phyloP scores from a whole-genome alignment of 2,888 invertebrate species.

The Electrophaes corylata region DNA sequence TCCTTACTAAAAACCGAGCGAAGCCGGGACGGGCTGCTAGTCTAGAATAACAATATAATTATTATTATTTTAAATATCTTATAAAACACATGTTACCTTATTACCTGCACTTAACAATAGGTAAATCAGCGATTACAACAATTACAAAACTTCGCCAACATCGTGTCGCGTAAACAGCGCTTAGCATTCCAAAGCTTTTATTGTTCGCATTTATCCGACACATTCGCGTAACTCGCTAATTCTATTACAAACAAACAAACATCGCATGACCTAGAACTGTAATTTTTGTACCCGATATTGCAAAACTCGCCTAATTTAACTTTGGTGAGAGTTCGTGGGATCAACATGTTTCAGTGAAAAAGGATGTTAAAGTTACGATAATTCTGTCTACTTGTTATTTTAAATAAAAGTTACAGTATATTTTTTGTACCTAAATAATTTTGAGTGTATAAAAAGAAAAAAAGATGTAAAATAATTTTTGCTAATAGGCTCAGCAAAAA shows the following conservation, averaged over 20 bases:
- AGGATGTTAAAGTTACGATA: constrained; percentile 32
- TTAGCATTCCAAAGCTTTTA: constrained; percentile 27
- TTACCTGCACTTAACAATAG: no score
- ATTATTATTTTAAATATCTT: no score
- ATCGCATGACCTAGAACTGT: constrained; percentile 24
- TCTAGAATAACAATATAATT: no score
- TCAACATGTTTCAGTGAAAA: constrained; percentile 51
- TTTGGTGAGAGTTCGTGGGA: constrained; percentile 37
- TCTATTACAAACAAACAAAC: constrained; percentile 37
- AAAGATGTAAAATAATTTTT: no score
- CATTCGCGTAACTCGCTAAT: constrained; percentile 33
- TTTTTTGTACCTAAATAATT: no score
- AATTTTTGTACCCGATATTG: constrained; percentile 39
- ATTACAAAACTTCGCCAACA: background rate
- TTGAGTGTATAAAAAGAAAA: no score
- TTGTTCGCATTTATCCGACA: constrained; percentile 33
- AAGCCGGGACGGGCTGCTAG: no score
- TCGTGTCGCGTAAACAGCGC: background rate
- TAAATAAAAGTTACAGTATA: no score
- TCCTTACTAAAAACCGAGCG: no score
- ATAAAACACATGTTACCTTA: no score
- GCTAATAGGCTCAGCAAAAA: no score
- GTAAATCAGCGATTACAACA: no score
- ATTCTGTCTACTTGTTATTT: background rate
- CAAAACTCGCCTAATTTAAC: constrained; percentile 54